These are phyloP conservation scores for Syrrhaptes paradoxus DNA, from an alignment of 2,113 vertebrate genomes.

Conservation along the genomic window DNA sequence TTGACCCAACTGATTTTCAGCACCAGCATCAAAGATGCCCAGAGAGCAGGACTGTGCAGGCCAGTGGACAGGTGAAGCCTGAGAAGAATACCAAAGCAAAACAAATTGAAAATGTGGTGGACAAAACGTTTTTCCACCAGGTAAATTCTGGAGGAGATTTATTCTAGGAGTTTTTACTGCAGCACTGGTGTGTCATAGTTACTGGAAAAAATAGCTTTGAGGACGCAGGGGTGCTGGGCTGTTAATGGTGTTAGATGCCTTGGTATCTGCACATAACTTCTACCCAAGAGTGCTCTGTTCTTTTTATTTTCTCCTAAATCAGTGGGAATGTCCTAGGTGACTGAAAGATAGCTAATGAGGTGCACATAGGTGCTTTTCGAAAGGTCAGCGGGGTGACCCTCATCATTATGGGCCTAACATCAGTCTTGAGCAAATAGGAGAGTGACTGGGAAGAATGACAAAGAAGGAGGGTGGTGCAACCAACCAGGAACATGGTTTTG, in stretches of 20 bases:
- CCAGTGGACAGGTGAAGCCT: background rate
- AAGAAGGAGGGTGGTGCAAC: background rate
- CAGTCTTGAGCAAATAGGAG: background rate
- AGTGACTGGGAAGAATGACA: background rate
- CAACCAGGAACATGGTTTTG: background rate
- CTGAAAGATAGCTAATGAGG: background rate
- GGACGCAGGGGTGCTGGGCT: background rate
- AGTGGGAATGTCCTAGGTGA: background rate
- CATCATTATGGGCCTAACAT: background rate
- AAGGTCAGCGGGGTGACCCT: background rate
- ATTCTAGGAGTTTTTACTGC: background rate
- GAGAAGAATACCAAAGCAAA: conserved; percentile 73
- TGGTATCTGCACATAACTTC: background rate
- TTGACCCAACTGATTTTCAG: conserved; percentile 84
- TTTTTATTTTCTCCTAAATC: background rate
- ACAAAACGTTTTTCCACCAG: conserved; percentile 94
- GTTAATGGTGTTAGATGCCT: background rate
- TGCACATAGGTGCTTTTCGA: background rate
- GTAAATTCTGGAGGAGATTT: conserved; percentile 67
- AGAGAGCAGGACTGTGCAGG: background rate
- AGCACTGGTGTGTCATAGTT: background rate
- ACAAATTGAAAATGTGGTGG: conserved; percentile 91
- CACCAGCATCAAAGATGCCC: conserved; percentile 76
- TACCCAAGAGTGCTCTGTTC: background rate
- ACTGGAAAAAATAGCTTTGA: background rate